Conservation (phyloP, 2,888 invertebrate species). For the Myathropa florea region DNA sequence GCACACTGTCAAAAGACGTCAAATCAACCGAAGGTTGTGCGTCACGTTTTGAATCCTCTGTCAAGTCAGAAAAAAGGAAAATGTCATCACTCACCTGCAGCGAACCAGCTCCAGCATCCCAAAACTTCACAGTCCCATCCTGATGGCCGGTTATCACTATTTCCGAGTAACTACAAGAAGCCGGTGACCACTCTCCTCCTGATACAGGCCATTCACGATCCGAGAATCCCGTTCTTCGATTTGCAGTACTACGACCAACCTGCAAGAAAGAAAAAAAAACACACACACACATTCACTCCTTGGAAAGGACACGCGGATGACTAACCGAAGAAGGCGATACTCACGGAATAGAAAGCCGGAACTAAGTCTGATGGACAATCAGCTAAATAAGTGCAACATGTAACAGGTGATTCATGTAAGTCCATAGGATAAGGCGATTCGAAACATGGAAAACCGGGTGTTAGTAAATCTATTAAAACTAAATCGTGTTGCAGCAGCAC, state of each 20-base stretch:
- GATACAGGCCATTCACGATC: conserved; percentile 97
- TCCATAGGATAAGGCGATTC: conserved; percentile 99
- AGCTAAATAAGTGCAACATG: conserved; percentile 97
- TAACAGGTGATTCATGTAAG: conserved; percentile 98
- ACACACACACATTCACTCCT: background rate
- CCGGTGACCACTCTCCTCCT: conserved; percentile 97
- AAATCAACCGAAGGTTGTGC: background rate
- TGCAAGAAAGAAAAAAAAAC: conserved; percentile 47
- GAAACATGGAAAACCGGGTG: conserved; percentile 98
- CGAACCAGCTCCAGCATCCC: conserved; percentile 98
- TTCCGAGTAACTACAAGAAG: conserved; percentile 98
- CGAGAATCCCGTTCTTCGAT: conserved; percentile 92
- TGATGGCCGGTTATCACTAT: conserved; percentile 99
- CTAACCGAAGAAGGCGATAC: conserved; percentile 10
- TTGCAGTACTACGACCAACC: conserved; percentile 87
- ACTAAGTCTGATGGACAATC: conserved; percentile 99
- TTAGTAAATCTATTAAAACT: conserved; percentile 97
- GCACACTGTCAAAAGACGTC: too few relatives aligned
- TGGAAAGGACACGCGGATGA: too few relatives aligned
- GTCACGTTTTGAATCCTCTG: too few relatives aligned
- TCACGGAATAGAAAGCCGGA: conserved; percentile 96
- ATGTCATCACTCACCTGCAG: conserved; percentile 84
- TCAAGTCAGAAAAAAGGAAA: background rate
- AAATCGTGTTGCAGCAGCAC: conserved; percentile 98
- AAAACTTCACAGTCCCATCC: conserved; percentile 99